Evolutionary conservation across 2,888 invertebrate genomes (phyloP).

Genomic region (Archaeoteleia sp.): DNA sequence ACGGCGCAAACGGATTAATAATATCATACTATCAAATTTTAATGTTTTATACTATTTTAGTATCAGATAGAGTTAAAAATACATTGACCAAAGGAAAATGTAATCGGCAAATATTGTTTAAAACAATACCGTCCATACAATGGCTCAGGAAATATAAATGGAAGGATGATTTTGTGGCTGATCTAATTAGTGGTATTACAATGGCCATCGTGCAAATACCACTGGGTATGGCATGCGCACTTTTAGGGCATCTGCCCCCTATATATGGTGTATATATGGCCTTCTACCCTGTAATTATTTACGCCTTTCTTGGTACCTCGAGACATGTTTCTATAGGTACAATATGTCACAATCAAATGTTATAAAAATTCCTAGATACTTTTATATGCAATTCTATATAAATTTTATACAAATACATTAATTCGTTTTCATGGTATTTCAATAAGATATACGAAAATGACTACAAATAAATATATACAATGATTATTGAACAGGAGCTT

Average conservation of each 20-base stretch:
- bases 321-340: conserved; percentile 82
- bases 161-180: conserved; percentile 79
- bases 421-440: too few species aligned
- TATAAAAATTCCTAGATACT: background rate
- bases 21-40: too few species aligned
- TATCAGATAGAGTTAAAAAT: conserved; percentile 28
- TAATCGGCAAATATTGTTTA: conserved; percentile 37
- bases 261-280: conserved; percentile 78
- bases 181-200: conserved; percentile 87
- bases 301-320: conserved; percentile 81
- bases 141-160: conserved; percentile 81
- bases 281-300: conserved; percentile 78
- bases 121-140: conserved; percentile 77
- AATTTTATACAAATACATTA: too few species aligned
- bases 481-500: conserved; percentile 78
- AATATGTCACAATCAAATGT: too few species aligned
- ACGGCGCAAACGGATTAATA: too few species aligned
- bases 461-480: conserved; percentile 4
- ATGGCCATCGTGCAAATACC: conserved; percentile 91
- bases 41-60: conserved; percentile 31
- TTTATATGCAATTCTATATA: background rate
- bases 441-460: too few species aligned
- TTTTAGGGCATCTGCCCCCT: conserved; percentile 77
- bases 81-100: conserved; percentile 16
- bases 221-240: conserved; percentile 81